Evolutionary conservation across 1,140 invertebrate species (phyloP).

Genomic region (Trichoplusia ni): DNA sequence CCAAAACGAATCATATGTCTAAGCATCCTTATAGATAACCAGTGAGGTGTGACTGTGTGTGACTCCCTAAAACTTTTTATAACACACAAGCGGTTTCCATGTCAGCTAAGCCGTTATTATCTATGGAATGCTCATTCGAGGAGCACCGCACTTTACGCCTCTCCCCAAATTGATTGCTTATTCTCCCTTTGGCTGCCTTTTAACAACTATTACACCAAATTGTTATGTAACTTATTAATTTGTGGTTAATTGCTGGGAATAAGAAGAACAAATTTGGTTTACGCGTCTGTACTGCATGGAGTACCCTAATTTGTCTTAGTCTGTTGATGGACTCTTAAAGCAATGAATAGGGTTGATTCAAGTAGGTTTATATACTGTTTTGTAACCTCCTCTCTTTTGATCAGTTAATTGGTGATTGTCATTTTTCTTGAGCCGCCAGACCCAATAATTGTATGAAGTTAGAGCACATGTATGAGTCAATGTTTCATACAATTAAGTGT

Average conservation of each 20-base stretch:
- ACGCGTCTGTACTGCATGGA: no score
- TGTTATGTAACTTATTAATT: conserved; percentile 54
- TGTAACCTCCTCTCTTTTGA: no score
- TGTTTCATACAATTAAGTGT: conserved; percentile 41
- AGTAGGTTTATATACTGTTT: no score
- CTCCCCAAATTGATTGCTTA: conserved; percentile 53
- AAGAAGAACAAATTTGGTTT: background rate
- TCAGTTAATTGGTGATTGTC: conserved; percentile 37
- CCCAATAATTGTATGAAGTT: conserved; percentile 31
- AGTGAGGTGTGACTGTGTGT: no score
- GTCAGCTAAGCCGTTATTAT: conserved; percentile 35
- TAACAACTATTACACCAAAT: conserved; percentile 47
- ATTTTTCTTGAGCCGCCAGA: conserved; percentile 31
- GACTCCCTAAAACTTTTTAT: background rate
- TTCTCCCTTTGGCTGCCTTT: conserved; percentile 49
- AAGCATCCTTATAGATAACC: no score
- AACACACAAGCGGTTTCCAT: conserved; percentile 38
- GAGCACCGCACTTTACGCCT: conserved; percentile 56
- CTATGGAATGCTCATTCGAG: conserved; percentile 51
- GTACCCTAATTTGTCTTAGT: no score
- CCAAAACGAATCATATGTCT: no score
- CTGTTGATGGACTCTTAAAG: no score
- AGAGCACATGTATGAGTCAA: conserved; percentile 40
- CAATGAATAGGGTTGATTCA: no score
- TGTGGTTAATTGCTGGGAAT: conserved; percentile 36